These are phyloP conservation scores for Vombatus ursinus DNA, from an alignment of 2,113 vertebrate species.

Conservation along the genomic window DNA sequence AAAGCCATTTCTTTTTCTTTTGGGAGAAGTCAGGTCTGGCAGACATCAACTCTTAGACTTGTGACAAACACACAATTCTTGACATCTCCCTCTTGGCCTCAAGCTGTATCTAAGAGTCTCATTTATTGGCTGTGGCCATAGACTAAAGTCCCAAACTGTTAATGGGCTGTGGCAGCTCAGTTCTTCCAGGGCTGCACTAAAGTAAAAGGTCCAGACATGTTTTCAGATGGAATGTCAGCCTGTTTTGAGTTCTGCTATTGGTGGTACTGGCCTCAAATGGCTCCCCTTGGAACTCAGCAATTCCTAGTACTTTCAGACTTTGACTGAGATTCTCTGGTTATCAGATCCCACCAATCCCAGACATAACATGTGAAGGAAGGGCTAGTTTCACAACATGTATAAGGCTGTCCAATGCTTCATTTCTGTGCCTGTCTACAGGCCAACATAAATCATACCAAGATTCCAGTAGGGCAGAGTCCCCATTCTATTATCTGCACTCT, in stretches of 20 bases:
- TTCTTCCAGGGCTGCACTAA: not conserved
- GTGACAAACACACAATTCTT: not conserved
- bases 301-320: slow-evolving; percentile 50
- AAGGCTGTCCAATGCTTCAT: not conserved
- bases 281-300: slow-evolving; percentile 44
- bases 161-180: not conserved
- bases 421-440: not conserved
- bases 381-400: slow-evolving; percentile 45
- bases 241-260: not conserved
- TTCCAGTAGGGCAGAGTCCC: fast-evolving
- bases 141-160: not conserved
- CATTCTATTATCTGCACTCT: not conserved
- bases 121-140: not conserved
- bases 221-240: not conserved
- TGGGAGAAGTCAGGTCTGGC: not conserved
- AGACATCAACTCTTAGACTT: not conserved
- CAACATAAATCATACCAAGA: no score
- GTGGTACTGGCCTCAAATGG: not conserved
- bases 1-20: not conserved
- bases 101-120: not conserved
- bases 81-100: not conserved
- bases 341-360: slow-evolving; percentile 53
- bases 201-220: not conserved
- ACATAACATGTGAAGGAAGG: slow-evolving; percentile 59
- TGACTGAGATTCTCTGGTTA: slow-evolving; percentile 34